Evolutionary conservation across 2,797 vertebrate genomes (phyloP), one percentile per base, ranked within the genome.

Genomic region (Scarus forsteni): DNA sequence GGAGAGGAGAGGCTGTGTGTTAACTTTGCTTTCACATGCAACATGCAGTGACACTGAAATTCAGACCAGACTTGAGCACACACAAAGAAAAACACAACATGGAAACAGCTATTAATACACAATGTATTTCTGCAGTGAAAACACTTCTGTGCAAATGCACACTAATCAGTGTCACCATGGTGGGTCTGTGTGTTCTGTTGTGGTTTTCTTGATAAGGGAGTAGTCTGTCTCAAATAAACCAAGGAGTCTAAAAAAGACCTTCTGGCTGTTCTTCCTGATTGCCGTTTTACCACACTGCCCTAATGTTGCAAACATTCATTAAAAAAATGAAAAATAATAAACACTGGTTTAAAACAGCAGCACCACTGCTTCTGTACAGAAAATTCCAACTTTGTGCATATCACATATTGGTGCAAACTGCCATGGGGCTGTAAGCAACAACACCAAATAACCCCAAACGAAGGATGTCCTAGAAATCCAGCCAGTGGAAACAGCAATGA

Each of bases 21-120:
- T 97, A 98, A 94, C 95, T 92, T 94, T 95, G 94, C 91, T 88
- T 95, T 92, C 64, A 90, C 96, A 96, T 97, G 96, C 96, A 96
- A 90, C 97, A 96, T 98, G 97, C 96, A 94, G 90, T 93, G 94
- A 95, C 68, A 83, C 60, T 46, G 64, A 57, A 66, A 66, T 69
- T 70, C 51, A 73, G 27, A 77, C 34, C 75, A 77, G 70, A 83
- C 55, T 52, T 52, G 60, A 79, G 71, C 76, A 64, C 73, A 67
- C 49, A 83, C 65, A 80, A 57, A 82, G 36, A 69, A 51, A 76
- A 70, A 49, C 42, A 89, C 65, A 75, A 88, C 80, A 85, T 67
- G 51, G 56, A 65, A 77, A 73, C 60, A 53, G 68, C 43, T 75
- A 44, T 75, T 66, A 79, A 81, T 49, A 62, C 45, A 80, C 48